Evolutionary conservation across 2,888 invertebrate species (phyloP).

Genomic region (Rhimphoctona megacephalus): DNA sequence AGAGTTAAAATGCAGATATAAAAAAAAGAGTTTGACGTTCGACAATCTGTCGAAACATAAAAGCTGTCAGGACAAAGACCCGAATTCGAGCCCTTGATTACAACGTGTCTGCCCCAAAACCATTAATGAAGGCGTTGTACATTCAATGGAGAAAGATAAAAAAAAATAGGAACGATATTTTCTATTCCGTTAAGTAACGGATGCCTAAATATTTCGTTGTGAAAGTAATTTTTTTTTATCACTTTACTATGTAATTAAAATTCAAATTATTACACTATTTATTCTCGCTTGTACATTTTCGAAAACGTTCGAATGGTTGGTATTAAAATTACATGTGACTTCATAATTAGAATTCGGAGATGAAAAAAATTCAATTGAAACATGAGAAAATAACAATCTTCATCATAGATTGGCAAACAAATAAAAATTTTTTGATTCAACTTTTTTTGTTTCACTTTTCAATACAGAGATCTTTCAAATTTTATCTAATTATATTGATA

Average conservation of each 20-base stretch:
- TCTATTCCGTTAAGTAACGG: conserved; percentile 15
- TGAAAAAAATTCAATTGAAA: background rate
- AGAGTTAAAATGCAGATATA: background rate
- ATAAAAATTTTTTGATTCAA: too few relatives aligned
- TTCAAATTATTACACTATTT: background rate
- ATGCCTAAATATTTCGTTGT: background rate
- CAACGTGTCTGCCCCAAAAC: background rate
- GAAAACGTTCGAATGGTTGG: background rate
- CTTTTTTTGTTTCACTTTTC: too few relatives aligned
- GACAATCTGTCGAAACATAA: background rate
- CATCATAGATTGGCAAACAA: too few relatives aligned
- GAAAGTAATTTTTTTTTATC: background rate
- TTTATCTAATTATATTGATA: too few relatives aligned
- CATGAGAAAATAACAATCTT: too few relatives aligned
- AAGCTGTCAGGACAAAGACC: background rate
- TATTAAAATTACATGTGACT: background rate
- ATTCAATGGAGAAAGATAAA: background rate
- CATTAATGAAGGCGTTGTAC: conserved; percentile 9
- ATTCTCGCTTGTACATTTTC: background rate
- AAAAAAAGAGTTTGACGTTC: background rate
- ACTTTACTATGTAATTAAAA: conserved; percentile 2
- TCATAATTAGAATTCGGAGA: background rate
- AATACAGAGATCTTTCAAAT: too few relatives aligned
- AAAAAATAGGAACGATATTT: conserved; percentile 16
- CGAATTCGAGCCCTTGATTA: conserved; percentile 16